Conservation (phyloP, 1,140 invertebrate species). For the Zaprionus nigranus region DNA sequence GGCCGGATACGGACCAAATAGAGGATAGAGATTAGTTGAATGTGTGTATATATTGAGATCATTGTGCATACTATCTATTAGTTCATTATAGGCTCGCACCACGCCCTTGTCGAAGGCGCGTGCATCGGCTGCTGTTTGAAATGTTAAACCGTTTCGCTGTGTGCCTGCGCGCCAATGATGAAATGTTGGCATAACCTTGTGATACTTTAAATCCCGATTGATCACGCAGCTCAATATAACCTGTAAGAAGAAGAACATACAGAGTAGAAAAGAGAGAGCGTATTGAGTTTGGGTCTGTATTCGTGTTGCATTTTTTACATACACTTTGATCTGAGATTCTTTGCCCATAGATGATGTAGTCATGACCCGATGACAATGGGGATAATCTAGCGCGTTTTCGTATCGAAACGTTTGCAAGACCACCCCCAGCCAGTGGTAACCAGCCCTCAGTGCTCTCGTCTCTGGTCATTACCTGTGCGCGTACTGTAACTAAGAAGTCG, state of each 20-base stretch:
- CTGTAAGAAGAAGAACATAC: slow-evolving; percentile 85
- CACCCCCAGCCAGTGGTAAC: slow-evolving; percentile 96
- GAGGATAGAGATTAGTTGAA: background rate
- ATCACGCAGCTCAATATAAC: slow-evolving; percentile 97
- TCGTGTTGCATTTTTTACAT: slow-evolving; percentile 70
- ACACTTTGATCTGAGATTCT: slow-evolving; percentile 96
- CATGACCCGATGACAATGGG: slow-evolving; percentile 85
- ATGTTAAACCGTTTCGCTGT: slow-evolving; percentile 97
- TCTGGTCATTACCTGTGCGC: slow-evolving; percentile 98
- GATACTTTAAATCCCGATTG: slow-evolving; percentile 98
- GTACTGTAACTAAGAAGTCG: slow-evolving; percentile 97
- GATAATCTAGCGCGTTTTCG: slow-evolving; percentile 88
- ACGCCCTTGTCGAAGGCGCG: slow-evolving; percentile 97
- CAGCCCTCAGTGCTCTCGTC: slow-evolving; percentile 98
- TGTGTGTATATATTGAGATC: background rate
- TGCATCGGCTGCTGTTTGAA: slow-evolving; percentile 96
- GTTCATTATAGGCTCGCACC: slow-evolving; percentile 94
- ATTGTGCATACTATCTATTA: slow-evolving; percentile 92
- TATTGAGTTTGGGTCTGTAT: background rate
- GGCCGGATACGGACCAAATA: background rate
- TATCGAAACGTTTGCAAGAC: slow-evolving; percentile 96
- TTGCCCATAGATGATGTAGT: slow-evolving; percentile 96
- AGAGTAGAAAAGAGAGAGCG: background rate
- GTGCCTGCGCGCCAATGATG: slow-evolving; percentile 98
- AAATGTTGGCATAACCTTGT: slow-evolving; percentile 99